Evolutionary conservation across 1,140 invertebrate genomes (phyloP).

Genomic region (Hirudo medicinalis): DNA sequence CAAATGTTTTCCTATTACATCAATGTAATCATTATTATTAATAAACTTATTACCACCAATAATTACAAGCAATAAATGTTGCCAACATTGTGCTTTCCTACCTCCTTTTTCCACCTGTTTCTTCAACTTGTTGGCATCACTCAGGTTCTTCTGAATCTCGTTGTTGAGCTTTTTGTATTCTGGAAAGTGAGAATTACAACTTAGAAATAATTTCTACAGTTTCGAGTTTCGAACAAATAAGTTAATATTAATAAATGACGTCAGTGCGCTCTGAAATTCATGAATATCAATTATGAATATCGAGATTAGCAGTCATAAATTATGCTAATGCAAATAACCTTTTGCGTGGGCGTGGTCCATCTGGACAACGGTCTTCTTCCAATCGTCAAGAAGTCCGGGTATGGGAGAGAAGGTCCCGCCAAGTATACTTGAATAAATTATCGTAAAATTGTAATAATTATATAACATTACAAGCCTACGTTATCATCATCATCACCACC

Average conservation of each 20-base stretch:
- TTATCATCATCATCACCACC: not conserved
- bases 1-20: too few species aligned
- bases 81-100: not conserved
- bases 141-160: slow-evolving; percentile 4
- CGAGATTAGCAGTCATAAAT: not conserved
- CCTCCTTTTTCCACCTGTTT: slow-evolving; percentile 11
- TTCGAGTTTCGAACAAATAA: too few species aligned
- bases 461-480: not conserved
- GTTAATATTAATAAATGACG: too few species aligned
- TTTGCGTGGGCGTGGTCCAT: slow-evolving; percentile 78
- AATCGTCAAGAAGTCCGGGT: slow-evolving; percentile 55
- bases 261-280: too few species aligned
- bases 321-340: slow-evolving; percentile 32
- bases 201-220: too few species aligned
- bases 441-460: not conserved
- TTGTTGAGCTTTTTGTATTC: slow-evolving; percentile 10
- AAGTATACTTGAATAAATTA: slow-evolving; percentile 8
- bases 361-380: slow-evolving; percentile 65
- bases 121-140: slow-evolving; percentile 2
- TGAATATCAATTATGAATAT: too few species aligned
- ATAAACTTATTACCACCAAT: not conserved
- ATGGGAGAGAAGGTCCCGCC: slow-evolving; percentile 3
- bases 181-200: not conserved
- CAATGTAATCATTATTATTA: not conserved
- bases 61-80: not conserved